phyloP scores from a whole-genome alignment of 2,797 vertebrate species.

The Pteropus rufus region DNA sequence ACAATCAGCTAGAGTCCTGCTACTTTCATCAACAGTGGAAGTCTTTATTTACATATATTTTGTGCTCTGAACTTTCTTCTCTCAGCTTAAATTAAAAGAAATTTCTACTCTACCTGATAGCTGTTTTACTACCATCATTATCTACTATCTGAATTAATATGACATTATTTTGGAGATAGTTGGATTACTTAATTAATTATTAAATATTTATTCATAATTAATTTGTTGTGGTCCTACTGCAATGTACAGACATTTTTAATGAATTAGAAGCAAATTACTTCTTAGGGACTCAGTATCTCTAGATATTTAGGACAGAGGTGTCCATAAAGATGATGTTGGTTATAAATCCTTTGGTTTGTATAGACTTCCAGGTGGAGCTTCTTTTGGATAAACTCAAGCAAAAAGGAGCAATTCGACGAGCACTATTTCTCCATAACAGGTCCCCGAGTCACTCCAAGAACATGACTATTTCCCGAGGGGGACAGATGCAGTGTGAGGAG shows the following conservation, averaged over 20 bases:
- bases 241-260: not conserved
- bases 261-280: slow-evolving; percentile 1
- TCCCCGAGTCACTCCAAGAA: slow-evolving; percentile 90
- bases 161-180: not conserved
- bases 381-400: slow-evolving; percentile 95
- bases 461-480: slow-evolving; percentile 87
- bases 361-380: slow-evolving; percentile 93
- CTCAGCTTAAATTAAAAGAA: not conserved
- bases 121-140: not conserved
- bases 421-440: slow-evolving; percentile 89
- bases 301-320: not conserved
- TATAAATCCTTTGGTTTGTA: slow-evolving; percentile 66
- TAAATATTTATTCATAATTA: not conserved
- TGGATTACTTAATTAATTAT: slow-evolving; percentile 23
- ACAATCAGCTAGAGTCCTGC: not conserved
- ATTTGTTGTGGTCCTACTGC: not conserved
- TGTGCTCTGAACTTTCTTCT: not conserved
- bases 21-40: not conserved
- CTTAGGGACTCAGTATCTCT: not conserved
- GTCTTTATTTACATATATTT: not conserved
- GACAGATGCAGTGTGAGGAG: slow-evolving; percentile 89
- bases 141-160: not conserved
- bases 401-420: slow-evolving; percentile 93
- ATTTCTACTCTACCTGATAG: not conserved
- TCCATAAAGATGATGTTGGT: slow-evolving; percentile 2